Conservation (phyloP, 2,797 vertebrate genomes). For the Petrocephalus sullivani region DNA sequence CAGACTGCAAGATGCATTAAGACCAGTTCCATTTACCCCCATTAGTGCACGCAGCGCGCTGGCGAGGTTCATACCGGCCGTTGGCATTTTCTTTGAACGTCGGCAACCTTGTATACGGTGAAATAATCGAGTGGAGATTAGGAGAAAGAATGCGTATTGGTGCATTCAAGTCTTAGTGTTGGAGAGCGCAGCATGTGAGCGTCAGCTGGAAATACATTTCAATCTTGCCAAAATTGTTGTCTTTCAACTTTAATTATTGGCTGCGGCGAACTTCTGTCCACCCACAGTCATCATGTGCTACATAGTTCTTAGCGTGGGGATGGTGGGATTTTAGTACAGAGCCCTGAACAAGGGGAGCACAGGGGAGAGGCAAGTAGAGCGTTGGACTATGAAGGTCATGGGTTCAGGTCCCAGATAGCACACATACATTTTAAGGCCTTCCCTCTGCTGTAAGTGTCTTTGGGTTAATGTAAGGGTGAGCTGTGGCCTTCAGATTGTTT, state of each 20-base stretch:
- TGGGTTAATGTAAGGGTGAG: not conserved
- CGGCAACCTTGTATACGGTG: not conserved
- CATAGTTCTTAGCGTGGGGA: not conserved
- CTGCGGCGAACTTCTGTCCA: not conserved
- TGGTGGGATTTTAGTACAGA: not conserved
- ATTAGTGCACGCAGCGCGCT: not conserved
- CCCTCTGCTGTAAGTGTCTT: not conserved
- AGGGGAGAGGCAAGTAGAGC: not conserved
- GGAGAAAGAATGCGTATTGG: not conserved
- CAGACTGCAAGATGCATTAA: not conserved
- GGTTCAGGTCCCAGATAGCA: not conserved
- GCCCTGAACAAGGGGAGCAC: not conserved
- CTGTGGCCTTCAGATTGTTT: not conserved
- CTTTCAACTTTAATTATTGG: slow-evolving; percentile 2
- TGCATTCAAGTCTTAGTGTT: not conserved
- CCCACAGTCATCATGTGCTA: not conserved
- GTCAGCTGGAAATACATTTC: not conserved
- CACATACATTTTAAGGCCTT: not conserved
- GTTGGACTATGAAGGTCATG: not conserved
- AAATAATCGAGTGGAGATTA: not conserved
- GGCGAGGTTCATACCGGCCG: not conserved
- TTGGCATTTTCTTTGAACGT: not conserved
- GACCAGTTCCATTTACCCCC: not conserved
- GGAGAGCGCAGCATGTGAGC: not conserved
- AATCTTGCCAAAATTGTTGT: not conserved